phyloP scores from a whole-genome alignment of 37 sponge, comb jelly and placozoan genomes.

The Theonella swinhoei region DNA sequence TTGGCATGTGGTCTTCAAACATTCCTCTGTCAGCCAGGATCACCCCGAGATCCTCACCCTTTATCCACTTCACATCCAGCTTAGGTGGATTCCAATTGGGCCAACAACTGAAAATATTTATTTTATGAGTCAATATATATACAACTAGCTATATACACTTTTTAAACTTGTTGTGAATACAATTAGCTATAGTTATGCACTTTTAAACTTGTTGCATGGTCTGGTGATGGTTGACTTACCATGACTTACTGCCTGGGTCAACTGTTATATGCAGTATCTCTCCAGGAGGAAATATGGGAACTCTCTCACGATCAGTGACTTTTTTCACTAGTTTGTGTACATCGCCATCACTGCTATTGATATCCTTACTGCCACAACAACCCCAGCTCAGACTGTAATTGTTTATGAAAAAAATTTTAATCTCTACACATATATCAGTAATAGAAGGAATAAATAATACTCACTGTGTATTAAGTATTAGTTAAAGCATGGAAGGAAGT shows the following conservation, averaged over 20 bases:
- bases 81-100: too few relatives aligned
- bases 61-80: not conserved
- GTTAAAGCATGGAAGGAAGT: too few relatives aligned
- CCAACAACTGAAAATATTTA: too few relatives aligned
- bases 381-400: not conserved
- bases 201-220: too few relatives aligned
- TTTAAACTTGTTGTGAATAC: too few relatives aligned
- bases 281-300: slow-evolving; percentile 46
- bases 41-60: slow-evolving; percentile 39
- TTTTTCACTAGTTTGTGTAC: not conserved
- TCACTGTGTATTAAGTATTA: too few relatives aligned
- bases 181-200: too few relatives aligned
- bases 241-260: not conserved
- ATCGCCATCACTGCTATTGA: not conserved
- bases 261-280: slow-evolving; percentile 23
- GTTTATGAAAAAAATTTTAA: too few relatives aligned
- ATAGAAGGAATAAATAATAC: too few relatives aligned
- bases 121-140: too few relatives aligned
- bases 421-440: too few relatives aligned
- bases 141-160: too few relatives aligned
- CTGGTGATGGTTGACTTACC: not conserved
- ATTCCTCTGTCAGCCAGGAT: slow-evolving; percentile 35
- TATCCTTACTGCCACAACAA: not conserved
- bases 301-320: not conserved
- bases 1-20: slow-evolving; percentile 61